These are phyloP conservation scores for Tokudaia tokunoshimensis DNA, from an alignment of 2,797 vertebrate genomes.

Conservation along the genomic window DNA sequence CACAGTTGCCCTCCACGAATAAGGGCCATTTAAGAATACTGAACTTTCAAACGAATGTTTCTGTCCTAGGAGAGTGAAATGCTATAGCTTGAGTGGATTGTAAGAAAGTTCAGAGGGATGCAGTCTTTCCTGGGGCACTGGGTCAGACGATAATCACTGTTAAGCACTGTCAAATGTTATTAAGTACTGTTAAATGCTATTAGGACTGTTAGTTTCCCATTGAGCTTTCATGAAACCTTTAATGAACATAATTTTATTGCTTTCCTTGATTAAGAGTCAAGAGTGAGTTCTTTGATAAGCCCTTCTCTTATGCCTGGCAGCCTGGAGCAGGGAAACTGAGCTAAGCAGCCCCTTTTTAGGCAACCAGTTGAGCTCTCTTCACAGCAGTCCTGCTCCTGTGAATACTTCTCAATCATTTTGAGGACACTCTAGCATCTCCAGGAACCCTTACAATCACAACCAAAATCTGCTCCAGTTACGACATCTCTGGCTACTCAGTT, in stretches of 20 bases:
- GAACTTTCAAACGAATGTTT: neutral
- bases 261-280: neutral
- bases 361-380: neutral
- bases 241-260: neutral
- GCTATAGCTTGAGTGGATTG: neutral
- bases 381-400: too few species aligned
- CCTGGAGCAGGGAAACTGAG: neutral
- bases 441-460: neutral
- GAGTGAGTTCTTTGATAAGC: neutral
- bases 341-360: neutral
- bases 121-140: neutral
- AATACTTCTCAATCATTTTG: neutral
- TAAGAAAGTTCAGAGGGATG: neutral
- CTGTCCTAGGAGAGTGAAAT: neutral
- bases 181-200: neutral
- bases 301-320: neutral
- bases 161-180: slow-evolving; percentile 1
- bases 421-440: neutral
- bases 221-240: slow-evolving; percentile 17
- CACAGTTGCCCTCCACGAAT: neutral
- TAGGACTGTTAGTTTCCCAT: neutral
- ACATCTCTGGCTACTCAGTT: neutral
- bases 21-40: neutral
- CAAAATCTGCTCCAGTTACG: neutral
- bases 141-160: neutral